Conservation (phyloP, 2,113 vertebrate genomes). For the Leuciscus idus region DNA sequence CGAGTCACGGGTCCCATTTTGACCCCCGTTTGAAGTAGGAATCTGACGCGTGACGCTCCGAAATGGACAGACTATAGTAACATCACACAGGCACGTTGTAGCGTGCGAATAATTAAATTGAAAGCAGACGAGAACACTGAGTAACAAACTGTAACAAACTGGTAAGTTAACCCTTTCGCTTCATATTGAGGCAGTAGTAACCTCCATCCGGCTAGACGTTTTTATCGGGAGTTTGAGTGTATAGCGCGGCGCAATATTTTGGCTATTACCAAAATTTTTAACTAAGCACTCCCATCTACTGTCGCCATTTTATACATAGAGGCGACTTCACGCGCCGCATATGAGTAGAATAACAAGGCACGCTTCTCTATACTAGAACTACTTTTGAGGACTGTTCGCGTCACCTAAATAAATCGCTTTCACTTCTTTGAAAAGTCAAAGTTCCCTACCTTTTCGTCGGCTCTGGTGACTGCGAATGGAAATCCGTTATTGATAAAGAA, state of each 20-base stretch:
- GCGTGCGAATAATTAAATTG: constrained; percentile 64
- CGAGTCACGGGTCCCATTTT: constrained; percentile 6
- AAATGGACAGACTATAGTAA: constrained; percentile 52
- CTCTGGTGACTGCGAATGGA: constrained; percentile 61
- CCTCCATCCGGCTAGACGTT: constrained; percentile 53
- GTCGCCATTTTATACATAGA: constrained; percentile 84
- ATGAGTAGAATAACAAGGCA: constrained; percentile 68
- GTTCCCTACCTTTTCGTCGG: constrained; percentile 76
- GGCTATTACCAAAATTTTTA: constrained; percentile 69
- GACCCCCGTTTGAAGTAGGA: background rate
- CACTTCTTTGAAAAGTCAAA: constrained; percentile 61
- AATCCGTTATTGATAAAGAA: constrained; percentile 78
- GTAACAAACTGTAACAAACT: constrained; percentile 74
- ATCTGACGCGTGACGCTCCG: constrained; percentile 50
- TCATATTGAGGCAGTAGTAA: constrained; percentile 65
- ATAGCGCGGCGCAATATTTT: constrained; percentile 34
- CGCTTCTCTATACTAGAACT: constrained; percentile 66
- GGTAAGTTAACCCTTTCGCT: constrained; percentile 75
- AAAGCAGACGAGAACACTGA: constrained; percentile 59
- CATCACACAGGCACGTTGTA: constrained; percentile 70
- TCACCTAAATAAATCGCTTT: constrained; percentile 43
- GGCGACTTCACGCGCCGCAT: constrained; percentile 78
- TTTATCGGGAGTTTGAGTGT: constrained; percentile 22
- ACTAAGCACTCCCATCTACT: constrained; percentile 74
- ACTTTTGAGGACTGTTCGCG: constrained; percentile 63